Conservation (phyloP, 2,797 vertebrate genomes). For the Darevskia mixta region DNA sequence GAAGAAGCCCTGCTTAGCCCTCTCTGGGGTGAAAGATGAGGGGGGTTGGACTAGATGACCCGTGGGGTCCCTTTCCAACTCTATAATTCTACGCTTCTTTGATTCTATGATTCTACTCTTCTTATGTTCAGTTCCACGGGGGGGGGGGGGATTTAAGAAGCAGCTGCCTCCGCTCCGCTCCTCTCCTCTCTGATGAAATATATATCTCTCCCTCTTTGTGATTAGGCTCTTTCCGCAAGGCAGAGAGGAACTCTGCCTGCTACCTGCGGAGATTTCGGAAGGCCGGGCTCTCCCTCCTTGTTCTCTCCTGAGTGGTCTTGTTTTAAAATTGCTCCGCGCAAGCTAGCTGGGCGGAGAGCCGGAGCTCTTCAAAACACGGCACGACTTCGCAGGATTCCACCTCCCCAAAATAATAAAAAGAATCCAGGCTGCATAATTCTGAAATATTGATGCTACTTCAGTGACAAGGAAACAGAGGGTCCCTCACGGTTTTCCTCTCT, state of each 20-base stretch:
- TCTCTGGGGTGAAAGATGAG: background rate
- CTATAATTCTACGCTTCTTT: too few relatives aligned
- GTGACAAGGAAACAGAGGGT: background rate
- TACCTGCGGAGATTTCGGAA: background rate
- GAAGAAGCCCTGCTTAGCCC: background rate
- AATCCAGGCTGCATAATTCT: fast-evolving
- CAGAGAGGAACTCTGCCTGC: background rate
- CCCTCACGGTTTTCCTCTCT: background rate
- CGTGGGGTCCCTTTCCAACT: too few relatives aligned
- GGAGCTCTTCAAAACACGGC: background rate
- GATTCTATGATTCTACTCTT: too few relatives aligned
- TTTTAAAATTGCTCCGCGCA: background rate
- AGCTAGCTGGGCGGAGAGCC: background rate
- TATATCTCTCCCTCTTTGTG: background rate
- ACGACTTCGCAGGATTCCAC: background rate
- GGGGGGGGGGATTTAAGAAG: background rate
- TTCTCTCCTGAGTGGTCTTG: background rate
- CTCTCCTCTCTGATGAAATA: background rate
- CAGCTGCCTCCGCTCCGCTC: background rate
- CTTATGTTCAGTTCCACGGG: too few relatives aligned
- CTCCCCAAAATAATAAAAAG: background rate
- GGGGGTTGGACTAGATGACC: too few relatives aligned
- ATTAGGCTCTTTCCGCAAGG: background rate
- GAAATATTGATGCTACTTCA: background rate
- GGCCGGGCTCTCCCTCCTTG: too few relatives aligned